Percentiles rank a stretch among this genome's conserved stretches.
Conservation (phyloP, 2,888 invertebrate species). For the Shargacucullia verbasci region DNA sequence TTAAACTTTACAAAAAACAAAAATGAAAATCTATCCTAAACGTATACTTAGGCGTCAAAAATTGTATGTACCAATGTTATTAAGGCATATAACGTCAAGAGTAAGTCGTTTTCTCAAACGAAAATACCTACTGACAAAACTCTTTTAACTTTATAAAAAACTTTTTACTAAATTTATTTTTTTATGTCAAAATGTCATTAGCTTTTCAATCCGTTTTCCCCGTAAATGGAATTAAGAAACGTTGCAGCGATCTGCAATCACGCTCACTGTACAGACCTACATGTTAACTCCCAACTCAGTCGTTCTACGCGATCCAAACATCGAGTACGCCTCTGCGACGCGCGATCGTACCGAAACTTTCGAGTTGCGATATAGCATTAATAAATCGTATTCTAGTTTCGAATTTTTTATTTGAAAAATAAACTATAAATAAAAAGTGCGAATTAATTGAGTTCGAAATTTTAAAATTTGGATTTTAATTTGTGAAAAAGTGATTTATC, state of each 20-base stretch:
- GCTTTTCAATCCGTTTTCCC: neutral
- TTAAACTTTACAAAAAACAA: too few species aligned
- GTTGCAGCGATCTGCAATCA: conserved; percentile 51
- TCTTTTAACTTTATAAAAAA: too few species aligned
- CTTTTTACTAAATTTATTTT: too few species aligned
- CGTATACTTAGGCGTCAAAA: too few species aligned
- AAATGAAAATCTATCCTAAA: too few species aligned
- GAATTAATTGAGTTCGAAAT: neutral
- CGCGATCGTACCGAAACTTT: conserved; percentile 40
- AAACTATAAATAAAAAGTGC: neutral
- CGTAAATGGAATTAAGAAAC: conserved; percentile 21
- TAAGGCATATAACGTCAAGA: too few species aligned
- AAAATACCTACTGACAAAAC: too few species aligned
- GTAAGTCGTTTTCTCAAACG: too few species aligned
- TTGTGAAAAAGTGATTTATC: neutral
- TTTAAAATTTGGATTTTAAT: neutral
- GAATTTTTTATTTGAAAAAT: neutral
- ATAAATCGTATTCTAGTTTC: conserved; percentile 10
- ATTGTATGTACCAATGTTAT: too few species aligned
- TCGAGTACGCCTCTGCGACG: conserved; percentile 48
- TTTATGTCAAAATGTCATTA: neutral
- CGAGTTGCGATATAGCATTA: conserved; percentile 31
- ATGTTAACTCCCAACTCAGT: conserved; percentile 37
- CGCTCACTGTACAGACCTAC: conserved; percentile 1
- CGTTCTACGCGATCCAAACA: conserved; percentile 46